Evolutionary conservation across 64 coral and sea anemone genomes (phyloP).

Genomic region (Exaiptasia diaphana): DNA sequence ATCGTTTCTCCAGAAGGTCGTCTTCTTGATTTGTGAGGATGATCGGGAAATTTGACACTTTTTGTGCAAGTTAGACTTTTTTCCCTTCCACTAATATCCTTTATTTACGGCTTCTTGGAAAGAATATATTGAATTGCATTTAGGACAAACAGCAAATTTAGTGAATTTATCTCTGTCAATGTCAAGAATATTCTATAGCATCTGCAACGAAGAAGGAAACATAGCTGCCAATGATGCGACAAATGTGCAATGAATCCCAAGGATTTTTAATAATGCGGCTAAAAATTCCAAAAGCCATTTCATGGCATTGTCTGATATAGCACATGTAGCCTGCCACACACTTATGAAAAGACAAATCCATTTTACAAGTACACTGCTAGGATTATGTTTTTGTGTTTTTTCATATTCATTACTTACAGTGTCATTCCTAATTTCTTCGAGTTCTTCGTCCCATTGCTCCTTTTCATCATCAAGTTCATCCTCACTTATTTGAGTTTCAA

Average conservation of each 20-base stretch:
- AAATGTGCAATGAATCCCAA: not conserved
- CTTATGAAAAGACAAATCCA: not conserved
- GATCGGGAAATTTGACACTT: constrained; percentile 35
- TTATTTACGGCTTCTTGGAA: constrained; percentile 4
- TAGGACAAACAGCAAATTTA: constrained; percentile 55
- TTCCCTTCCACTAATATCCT: not conserved
- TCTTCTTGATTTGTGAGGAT: constrained; percentile 6
- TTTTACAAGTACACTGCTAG: not conserved
- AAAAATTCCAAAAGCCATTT: not conserved
- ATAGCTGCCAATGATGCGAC: not conserved
- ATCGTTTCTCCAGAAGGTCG: constrained; percentile 9
- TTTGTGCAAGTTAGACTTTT: not conserved
- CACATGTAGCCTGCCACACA: not conserved
- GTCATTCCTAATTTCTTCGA: not conserved
- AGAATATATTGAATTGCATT: constrained; percentile 55
- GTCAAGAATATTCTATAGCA: constrained; percentile 21
- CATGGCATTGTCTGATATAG: not conserved
- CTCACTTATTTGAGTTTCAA: not conserved
- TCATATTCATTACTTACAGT: not conserved
- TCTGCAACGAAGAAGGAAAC: constrained; percentile 1
- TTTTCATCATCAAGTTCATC: not conserved
- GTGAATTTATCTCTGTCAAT: constrained; percentile 32
- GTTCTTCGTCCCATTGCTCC: not conserved
- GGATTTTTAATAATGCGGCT: not conserved
- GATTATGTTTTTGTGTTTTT: not conserved